Base-by-base conservation (phyloP, 2,113 vertebrate species). In the Isurus oxyrinchus region DNA sequence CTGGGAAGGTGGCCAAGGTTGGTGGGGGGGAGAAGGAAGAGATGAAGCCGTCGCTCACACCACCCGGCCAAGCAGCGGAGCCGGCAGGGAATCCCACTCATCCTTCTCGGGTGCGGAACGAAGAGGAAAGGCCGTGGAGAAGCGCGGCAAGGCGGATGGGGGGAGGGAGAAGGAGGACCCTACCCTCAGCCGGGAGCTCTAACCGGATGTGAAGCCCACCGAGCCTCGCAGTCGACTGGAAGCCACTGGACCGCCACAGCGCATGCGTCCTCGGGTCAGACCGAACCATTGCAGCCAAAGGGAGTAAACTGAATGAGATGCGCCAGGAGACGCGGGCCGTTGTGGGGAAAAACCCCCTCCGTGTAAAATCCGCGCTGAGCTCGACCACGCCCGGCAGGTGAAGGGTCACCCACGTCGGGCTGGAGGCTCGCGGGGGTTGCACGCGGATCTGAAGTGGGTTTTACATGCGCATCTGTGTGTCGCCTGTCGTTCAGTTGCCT, bases 401-500 rank as follows among this genome's bases (percentile, higher is more conserved):
- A 76, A 76, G 27, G 72, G 72, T 76, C 72, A 35, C 31, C 1
- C 44, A 49, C 44, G 44, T 49, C 44, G 44, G 44, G 31, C 7
- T 7, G 8, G 8, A 35, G 0, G 7, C 3, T 7, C 5, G 0
- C 0, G 10, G 27, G 72, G 31, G 72, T 5, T 35, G 3, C 72
- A n/a, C 72, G 72, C 31, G 72, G 72, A 35, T 35, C 27, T 35
- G 6, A 76, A 31, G 72, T 76, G 31, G 72, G 31, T 76, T 49
- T 66, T 10, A 31, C 25, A 31, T 8, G 69, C 69, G 69, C 6
- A 8, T 10, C 0, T 35, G 69, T 2, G 0, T 49, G 44, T 49
- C 44, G 44, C 44, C 44, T 49, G 44, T 49, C 44, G 44, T 49
- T 49, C 5, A 6, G 23, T 6, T 23, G 23, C 23, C 23, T 35